phyloP scores from a whole-genome alignment of 2,888 invertebrate species.

The Camptogramma bilineatum region DNA sequence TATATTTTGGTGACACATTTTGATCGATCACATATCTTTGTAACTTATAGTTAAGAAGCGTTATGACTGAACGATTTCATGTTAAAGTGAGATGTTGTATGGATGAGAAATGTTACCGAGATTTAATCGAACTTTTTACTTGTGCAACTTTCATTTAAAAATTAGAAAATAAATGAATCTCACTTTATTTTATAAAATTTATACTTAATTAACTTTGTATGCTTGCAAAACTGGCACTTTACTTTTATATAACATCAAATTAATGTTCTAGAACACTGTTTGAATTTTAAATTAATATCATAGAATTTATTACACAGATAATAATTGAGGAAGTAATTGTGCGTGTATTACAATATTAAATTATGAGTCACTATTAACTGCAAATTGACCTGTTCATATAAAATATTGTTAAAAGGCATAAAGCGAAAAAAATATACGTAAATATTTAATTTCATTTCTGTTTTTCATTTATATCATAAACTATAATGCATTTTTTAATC shows the following conservation, averaged over 20 bases:
- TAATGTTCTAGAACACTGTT: slow-evolving; percentile 59
- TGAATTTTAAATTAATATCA: slow-evolving; percentile 46
- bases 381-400: slow-evolving; percentile 71
- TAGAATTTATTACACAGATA: slow-evolving; percentile 54
- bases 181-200: slow-evolving; percentile 63
- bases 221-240: slow-evolving; percentile 67
- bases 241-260: slow-evolving; percentile 60
- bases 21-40: slow-evolving; percentile 72
- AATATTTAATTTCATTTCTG: slow-evolving; percentile 78
- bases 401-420: slow-evolving; percentile 81
- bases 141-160: slow-evolving; percentile 59
- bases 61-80: slow-evolving; percentile 59
- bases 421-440: slow-evolving; percentile 81
- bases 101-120: slow-evolving; percentile 59
- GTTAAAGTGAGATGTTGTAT: slow-evolving; percentile 47
- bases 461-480: slow-evolving; percentile 51
- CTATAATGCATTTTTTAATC: slow-evolving; percentile 34
- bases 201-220: slow-evolving; percentile 52
- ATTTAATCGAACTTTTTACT: slow-evolving; percentile 43
- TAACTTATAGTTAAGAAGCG: slow-evolving; percentile 57
- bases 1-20: slow-evolving; percentile 56
- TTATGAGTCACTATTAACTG: slow-evolving; percentile 63
- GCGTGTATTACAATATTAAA: slow-evolving; percentile 58
- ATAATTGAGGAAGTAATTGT: slow-evolving; percentile 44
- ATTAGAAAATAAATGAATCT: slow-evolving; percentile 64